These are phyloP conservation scores for Umimayanthus kanabou DNA, from an alignment of 92 coral and sea anemone genomes.

Conservation along the genomic window DNA sequence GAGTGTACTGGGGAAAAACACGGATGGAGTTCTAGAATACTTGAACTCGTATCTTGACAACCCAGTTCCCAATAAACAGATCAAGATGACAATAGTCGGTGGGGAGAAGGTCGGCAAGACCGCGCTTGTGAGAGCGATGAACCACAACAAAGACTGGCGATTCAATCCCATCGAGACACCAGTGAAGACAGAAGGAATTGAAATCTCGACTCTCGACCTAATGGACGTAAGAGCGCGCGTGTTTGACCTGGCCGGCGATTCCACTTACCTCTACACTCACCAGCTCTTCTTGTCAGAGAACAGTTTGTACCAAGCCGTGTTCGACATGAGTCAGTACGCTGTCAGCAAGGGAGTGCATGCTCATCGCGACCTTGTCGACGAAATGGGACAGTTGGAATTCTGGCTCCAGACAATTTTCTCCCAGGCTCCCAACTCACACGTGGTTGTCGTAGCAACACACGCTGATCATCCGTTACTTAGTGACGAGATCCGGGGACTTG, in stretches of 20 bases:
- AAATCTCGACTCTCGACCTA: constrained; percentile 61
- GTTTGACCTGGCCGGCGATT: constrained; percentile 82
- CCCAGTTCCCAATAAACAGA: constrained; percentile 78
- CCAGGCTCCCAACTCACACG: constrained; percentile 84
- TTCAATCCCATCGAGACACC: constrained; percentile 56
- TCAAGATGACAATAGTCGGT: constrained; percentile 76
- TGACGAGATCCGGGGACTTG: constrained; percentile 68
- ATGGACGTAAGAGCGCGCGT: constrained; percentile 68
- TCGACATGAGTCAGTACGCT: constrained; percentile 82
- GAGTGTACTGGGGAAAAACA: constrained; percentile 67
- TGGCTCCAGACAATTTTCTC: constrained; percentile 84
- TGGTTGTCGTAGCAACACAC: constrained; percentile 75
- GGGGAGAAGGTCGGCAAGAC: constrained; percentile 79
- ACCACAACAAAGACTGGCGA: constrained; percentile 66
- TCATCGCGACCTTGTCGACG: constrained; percentile 52
- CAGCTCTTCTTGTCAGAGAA: constrained; percentile 81
- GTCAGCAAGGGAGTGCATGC: constrained; percentile 57
- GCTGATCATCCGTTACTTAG: constrained; percentile 77
- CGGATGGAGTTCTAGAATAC: constrained; percentile 73
- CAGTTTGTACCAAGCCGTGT: constrained; percentile 79
- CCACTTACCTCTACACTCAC: constrained; percentile 59
- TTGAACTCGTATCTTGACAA: constrained; percentile 74
- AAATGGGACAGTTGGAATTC: constrained; percentile 74
- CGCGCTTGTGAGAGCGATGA: constrained; percentile 64
- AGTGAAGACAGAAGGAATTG: constrained; percentile 67